phyloP scores from a whole-genome alignment of 2,797 vertebrate genomes.

The Clamator glandarius region DNA sequence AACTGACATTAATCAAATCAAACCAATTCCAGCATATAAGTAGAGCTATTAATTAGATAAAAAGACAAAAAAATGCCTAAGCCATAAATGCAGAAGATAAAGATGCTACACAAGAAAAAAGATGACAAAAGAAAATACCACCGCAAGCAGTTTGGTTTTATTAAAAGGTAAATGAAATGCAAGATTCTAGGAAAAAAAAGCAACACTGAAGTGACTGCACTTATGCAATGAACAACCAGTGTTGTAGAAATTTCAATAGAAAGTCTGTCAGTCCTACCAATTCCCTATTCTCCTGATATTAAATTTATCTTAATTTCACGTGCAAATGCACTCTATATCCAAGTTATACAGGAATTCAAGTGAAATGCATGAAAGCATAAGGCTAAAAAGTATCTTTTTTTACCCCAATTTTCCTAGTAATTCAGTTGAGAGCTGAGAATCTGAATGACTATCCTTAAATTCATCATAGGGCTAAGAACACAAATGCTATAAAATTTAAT shows the following conservation, averaged over 20 bases:
- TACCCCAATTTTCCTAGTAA: neutral
- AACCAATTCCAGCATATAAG: neutral
- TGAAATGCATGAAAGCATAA: neutral
- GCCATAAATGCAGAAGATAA: neutral
- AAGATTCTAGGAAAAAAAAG: neutral
- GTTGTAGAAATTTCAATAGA: neutral
- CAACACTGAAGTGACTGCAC: neutral
- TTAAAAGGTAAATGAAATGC: neutral
- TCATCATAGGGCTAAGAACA: neutral
- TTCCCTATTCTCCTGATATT: accelerated
- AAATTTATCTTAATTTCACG: neutral
- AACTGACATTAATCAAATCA: neutral
- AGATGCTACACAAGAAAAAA: neutral
- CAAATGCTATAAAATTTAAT: neutral
- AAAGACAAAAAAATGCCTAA: neutral
- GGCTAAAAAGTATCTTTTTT: neutral
- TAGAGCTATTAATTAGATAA: neutral
- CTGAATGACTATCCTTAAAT: neutral
- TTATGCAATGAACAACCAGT: neutral
- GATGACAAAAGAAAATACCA: neutral
- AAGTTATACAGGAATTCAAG: neutral
- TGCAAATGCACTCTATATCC: neutral
- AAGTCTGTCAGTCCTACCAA: neutral
- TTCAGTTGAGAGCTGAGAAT: neutral
- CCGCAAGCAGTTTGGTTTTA: accelerated